Evolutionary conservation across 2,797 vertebrate species (phyloP).

Genomic region (Scyliorhinus canicula): DNA sequence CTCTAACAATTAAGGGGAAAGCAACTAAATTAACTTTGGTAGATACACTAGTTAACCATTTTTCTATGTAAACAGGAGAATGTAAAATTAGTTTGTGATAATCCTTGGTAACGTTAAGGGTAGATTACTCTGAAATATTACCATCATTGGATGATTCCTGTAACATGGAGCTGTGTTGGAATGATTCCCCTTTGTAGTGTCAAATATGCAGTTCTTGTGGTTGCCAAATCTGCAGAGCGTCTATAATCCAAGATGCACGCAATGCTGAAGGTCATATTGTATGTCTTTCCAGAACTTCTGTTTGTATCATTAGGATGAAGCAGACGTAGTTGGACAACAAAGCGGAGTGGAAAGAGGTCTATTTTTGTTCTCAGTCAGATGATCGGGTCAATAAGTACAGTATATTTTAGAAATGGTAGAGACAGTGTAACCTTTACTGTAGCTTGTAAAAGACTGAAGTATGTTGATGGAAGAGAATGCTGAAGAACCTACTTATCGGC

Average conservation of each 20-base stretch:
- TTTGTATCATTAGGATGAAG: slow-evolving; percentile 50
- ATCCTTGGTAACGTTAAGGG: not conserved
- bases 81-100: not conserved
- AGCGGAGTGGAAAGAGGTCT: slow-evolving; percentile 56
- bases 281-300: slow-evolving; percentile 45
- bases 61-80: not conserved
- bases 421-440: slow-evolving; percentile 49
- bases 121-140: not conserved
- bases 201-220: too few species aligned
- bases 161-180: not conserved
- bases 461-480: slow-evolving; percentile 62
- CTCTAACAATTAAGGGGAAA: not conserved
- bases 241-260: slow-evolving; percentile 47
- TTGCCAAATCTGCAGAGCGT: not conserved
- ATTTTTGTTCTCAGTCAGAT: slow-evolving; percentile 65
- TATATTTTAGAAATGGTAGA: slow-evolving; percentile 49
- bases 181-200: not conserved
- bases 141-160: not conserved
- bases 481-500: slow-evolving; percentile 62
- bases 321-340: slow-evolving; percentile 57
- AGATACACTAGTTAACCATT: not conserved
- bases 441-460: slow-evolving; percentile 53
- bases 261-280: slow-evolving; percentile 42
- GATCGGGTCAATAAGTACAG: slow-evolving; percentile 56
- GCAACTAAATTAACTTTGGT: not conserved